Conservation (phyloP, 2,113 vertebrate species). For the Psittacula cyanocephala region DNA sequence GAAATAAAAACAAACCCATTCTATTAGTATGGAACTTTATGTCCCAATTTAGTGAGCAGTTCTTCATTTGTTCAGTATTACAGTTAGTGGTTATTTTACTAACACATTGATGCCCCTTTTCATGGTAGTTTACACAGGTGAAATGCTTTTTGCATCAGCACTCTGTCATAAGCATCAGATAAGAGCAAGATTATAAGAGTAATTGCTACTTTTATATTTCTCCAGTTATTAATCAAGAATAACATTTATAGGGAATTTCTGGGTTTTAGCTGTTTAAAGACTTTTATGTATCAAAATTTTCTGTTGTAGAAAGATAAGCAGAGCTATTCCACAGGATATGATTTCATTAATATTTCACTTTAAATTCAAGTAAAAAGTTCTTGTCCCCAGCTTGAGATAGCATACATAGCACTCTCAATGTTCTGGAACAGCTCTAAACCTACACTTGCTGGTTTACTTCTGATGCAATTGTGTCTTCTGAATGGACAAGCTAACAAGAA, state of each 20-base stretch:
- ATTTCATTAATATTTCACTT: not conserved
- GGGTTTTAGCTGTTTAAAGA: not conserved
- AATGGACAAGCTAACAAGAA: not conserved
- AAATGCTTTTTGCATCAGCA: not conserved
- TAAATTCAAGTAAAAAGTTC: not conserved
- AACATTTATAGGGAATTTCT: not conserved
- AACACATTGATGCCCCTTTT: not conserved
- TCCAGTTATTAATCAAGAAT: not conserved
- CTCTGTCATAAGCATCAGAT: not conserved
- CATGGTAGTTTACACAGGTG: not conserved
- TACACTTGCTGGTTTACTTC: not conserved
- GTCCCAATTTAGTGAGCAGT: not conserved
- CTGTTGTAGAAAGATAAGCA: fast-evolving
- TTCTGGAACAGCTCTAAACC: not conserved
- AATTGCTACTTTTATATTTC: not conserved
- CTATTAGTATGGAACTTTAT: not conserved
- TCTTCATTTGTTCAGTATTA: not conserved
- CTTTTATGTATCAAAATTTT: not conserved
- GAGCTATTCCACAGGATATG: not conserved
- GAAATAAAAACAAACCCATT: not conserved
- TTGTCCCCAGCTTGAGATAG: not conserved
- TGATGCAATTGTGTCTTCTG: not conserved
- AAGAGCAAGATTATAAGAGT: not conserved
- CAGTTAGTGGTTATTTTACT: not conserved
- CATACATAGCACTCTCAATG: not conserved